Evolutionary conservation across 1,140 invertebrate genomes (phyloP), one percentile per base, ranked within the genome.

Genomic region (Ephestia elutella): DNA sequence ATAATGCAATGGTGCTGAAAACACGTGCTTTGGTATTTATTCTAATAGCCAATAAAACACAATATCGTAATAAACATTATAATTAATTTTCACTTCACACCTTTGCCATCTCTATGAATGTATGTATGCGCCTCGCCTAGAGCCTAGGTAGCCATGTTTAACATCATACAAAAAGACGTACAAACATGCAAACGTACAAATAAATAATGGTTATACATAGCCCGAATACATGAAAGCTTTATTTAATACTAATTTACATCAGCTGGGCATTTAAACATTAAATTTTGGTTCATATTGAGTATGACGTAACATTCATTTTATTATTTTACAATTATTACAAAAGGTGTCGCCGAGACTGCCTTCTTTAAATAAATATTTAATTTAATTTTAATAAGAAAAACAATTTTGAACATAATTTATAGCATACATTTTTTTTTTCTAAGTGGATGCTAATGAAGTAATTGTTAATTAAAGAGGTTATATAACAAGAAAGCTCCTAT

Each of bases 101-200:
- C 5, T 50, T 20, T 20, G 49, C 49, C 21, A 25, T 3, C 21
- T 25, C 21, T 11, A 50, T 35, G 13, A 50, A 0, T 50, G 18
- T 50, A 49, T 49, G 1, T 50, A 50, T 20, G 10, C 49, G 18
- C 18, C 10, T 20, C 5, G 21, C 2, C 21, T 25, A 7, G 21
- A 20, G 21, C 2, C 21, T 25, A 7, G 21, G 2, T 21, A 38
- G 49, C 50, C 50, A 54, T 54, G 50, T 28, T 50, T 59, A 13
- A 54, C 50, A 38, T 30, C 30, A 35, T 59, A 60, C 21, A 60
- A 60, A 59, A 60, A 11, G 50, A 61, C 54, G 55, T 53, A 56
- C 21, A 61, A 56, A 48, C 54, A 48, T 54, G 21, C 7, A 25
- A 25, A 25, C 21, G 2, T 25, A 21, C 35, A 58, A 53, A 53